Conservation (phyloP, 2,888 invertebrate genomes). For the Andrena chrysosceles region DNA sequence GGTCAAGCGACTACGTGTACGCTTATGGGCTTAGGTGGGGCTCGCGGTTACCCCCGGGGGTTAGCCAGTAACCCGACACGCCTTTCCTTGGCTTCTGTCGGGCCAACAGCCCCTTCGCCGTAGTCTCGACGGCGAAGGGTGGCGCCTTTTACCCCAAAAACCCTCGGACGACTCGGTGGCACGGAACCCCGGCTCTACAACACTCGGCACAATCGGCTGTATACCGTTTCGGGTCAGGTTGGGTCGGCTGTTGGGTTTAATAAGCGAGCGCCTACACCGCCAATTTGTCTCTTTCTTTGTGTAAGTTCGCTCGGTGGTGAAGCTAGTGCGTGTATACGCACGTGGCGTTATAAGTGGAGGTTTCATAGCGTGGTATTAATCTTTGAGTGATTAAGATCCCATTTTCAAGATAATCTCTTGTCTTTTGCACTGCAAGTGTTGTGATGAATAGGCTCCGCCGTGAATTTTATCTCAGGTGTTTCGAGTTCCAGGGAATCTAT, state of each 20-base stretch:
- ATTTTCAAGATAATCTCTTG: background rate
- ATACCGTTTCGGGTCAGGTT: slow-evolving; percentile 44
- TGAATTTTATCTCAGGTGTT: too few relatives aligned
- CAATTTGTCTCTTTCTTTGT: slow-evolving; percentile 63
- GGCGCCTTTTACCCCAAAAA: slow-evolving; percentile 76
- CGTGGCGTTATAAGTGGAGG: background rate
- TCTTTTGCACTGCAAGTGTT: too few relatives aligned
- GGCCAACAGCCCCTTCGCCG: slow-evolving; percentile 83
- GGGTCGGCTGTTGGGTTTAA: slow-evolving; percentile 49
- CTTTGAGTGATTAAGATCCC: background rate
- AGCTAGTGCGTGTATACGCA: background rate
- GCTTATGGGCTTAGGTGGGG: slow-evolving; percentile 78
- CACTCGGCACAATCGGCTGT: slow-evolving; percentile 60
- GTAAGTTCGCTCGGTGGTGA: slow-evolving; percentile 16
- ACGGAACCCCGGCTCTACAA: slow-evolving; percentile 36
- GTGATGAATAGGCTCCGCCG: too few relatives aligned
- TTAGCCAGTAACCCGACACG: slow-evolving; percentile 83
- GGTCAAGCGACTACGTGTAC: slow-evolving; percentile 72
- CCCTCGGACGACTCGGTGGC: slow-evolving; percentile 59
- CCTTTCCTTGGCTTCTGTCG: slow-evolving; percentile 84
- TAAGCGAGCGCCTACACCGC: slow-evolving; percentile 63
- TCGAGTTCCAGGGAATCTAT: too few relatives aligned
- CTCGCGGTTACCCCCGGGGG: slow-evolving; percentile 81
- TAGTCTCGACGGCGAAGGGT: slow-evolving; percentile 71
- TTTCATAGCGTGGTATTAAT: background rate